Percentiles rank a stretch among this genome's conserved stretches.
Evolutionary conservation across 2,888 invertebrate species (phyloP).

Genomic region (Machimus rusticus): DNA sequence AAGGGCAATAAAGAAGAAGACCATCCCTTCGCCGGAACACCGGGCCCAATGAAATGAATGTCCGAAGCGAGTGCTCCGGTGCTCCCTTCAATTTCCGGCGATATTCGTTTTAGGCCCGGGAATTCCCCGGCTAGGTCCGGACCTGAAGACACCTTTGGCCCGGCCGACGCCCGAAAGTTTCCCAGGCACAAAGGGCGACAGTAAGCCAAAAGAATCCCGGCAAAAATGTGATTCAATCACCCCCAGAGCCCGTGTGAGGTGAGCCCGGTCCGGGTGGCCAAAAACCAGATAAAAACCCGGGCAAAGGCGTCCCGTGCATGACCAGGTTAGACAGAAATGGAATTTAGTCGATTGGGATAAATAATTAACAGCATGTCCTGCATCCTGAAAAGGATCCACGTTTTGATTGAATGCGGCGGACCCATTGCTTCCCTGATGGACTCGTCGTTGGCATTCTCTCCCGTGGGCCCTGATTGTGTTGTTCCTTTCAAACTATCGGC

Average conservation of each 20-base stretch:
- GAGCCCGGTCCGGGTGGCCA: not conserved
- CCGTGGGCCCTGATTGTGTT: not conserved
- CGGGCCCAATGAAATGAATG: not conserved
- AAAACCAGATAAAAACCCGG: not conserved
- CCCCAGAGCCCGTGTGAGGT: not conserved
- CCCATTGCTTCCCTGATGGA: not conserved
- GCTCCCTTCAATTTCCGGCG: not conserved
- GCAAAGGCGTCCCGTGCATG: constrained; percentile 10
- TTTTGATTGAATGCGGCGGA: constrained; percentile 42
- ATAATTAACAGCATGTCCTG: constrained; percentile 44
- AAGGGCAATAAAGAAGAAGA: not conserved
- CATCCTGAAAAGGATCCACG: constrained; percentile 43
- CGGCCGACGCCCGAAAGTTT: not conserved
- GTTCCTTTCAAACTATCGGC: constrained; percentile 28
- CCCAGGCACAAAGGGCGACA: not conserved
- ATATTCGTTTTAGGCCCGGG: not conserved
- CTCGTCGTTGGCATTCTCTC: constrained; percentile 26
- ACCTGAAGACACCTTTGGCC: not conserved
- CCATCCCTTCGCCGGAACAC: not conserved
- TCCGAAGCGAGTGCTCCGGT: not conserved
- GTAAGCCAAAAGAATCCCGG: not conserved
- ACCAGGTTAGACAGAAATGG: constrained; percentile 28
- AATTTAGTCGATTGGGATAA: constrained; percentile 40
- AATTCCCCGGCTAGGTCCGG: not conserved
- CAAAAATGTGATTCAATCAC: not conserved